These are phyloP conservation scores for Nebria ingens DNA, from an alignment of 1,140 invertebrate genomes.

Conservation along the genomic window DNA sequence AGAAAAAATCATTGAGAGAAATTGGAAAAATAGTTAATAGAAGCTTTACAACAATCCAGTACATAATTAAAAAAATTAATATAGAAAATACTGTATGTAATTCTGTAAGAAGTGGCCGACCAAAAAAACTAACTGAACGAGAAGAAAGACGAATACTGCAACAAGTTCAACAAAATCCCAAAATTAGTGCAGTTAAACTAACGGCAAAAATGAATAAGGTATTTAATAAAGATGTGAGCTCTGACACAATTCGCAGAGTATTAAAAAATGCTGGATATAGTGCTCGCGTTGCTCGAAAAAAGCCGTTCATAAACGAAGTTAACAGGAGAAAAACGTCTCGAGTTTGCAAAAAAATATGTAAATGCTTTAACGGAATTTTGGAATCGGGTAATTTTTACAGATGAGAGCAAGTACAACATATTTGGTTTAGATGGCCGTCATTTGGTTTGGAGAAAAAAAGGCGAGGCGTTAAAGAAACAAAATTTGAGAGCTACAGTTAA, in stretches of 20 bases:
- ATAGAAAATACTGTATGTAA: no score
- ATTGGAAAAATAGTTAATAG: background rate
- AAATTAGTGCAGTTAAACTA: background rate
- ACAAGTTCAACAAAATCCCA: background rate
- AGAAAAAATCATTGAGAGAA: background rate
- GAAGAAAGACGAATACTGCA: background rate
- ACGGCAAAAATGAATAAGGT: background rate
- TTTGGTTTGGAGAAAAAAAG: conserved; percentile 18
- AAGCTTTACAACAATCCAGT: no score
- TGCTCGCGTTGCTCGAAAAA: conserved; percentile 14
- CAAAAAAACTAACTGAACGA: background rate
- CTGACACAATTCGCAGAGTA: background rate
- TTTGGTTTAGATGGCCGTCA: conserved; percentile 17
- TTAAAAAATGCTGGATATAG: conserved; percentile 12
- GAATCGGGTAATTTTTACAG: conserved; percentile 17
- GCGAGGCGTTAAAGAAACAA: conserved; percentile 15
- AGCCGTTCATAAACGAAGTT: conserved; percentile 16
- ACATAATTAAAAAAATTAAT: no score
- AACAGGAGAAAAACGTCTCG: conserved; percentile 19
- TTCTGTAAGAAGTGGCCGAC: background rate
- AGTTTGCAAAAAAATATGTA: conserved; percentile 20
- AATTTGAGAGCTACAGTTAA: conserved; percentile 20
- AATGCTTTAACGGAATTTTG: conserved; percentile 15
- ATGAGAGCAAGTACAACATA: conserved; percentile 22
- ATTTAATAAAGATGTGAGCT: background rate